Percentiles rank a stretch among this genome's conserved stretches.
Conservation (phyloP, 2,113 vertebrate genomes). For the Phainopepla nitens region DNA sequence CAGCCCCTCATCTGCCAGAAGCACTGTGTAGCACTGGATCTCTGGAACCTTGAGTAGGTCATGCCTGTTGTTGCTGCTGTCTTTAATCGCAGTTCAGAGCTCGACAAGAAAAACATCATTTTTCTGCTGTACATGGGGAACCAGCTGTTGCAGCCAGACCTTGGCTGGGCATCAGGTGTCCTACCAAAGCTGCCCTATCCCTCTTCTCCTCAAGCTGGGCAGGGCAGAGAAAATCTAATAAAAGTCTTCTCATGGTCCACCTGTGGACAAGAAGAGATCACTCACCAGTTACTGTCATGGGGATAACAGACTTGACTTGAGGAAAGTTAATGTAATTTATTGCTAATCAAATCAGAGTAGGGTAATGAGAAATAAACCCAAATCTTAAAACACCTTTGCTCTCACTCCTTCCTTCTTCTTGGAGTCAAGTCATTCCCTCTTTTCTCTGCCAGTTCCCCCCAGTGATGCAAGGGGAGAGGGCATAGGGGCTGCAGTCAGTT, state of each 20-base stretch:
- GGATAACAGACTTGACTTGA: not conserved
- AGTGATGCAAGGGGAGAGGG: not conserved
- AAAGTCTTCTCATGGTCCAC: not conserved
- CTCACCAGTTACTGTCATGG: not conserved
- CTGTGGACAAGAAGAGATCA: not conserved
- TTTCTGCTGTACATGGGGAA: not conserved
- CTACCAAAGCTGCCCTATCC: not conserved
- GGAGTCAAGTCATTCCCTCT: not conserved
- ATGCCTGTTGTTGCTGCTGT: not conserved
- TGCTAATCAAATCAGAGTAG: not conserved
- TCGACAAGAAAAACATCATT: not conserved
- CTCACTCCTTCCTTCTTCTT: not conserved
- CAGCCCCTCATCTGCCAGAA: not conserved
- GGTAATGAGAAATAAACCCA: not conserved
- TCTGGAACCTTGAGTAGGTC: not conserved
- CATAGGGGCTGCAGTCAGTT: not conserved
- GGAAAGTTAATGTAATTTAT: not conserved
- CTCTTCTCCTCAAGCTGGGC: not conserved
- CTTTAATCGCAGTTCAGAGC: not conserved
- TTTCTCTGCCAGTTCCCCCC: not conserved
- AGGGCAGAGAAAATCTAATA: not conserved
- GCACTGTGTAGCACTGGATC: not conserved
- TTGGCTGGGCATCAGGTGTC: not conserved
- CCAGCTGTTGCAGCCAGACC: not conserved
- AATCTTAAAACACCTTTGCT: not conserved